Base-by-base conservation (phyloP, 2,113 vertebrate species). In the Helogale parvula region DNA sequence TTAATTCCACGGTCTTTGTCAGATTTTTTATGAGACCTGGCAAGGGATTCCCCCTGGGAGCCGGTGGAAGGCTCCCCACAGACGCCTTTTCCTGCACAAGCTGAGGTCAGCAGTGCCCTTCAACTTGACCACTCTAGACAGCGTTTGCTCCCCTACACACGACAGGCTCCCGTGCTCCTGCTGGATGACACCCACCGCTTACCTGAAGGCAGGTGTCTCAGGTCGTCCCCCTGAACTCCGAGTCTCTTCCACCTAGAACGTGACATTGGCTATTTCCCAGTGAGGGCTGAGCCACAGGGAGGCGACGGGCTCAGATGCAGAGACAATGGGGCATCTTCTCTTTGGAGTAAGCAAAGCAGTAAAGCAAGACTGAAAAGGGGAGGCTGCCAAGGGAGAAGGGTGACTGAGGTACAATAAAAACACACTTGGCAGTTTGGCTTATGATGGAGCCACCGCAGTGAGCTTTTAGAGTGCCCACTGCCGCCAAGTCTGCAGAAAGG, bases 131-230 rank as follows among this genome's bases (percentile, higher is more conserved):
- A 3, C n/a, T 81, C 7, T 1, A 29, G 4, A 41, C 38, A n/a
- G 15, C 1, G 1, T 4, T 4, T 10, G 27, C 25, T 2, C 0
- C 5, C 52, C 19, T 33, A 35, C 1, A 2, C 60, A 12, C 41
- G 0, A 4, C 0, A 6, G 15, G 41, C 3, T 63, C 16, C 6
- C 0, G 9, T 1, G 5, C 11, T 81, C 5, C 19, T 17, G 0
- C 15, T 0, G 0, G 29, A 7, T 9, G 3, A 3, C 11, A 6
- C 50, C 19, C 17, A 10, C 21, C 0, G 0, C 63, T 69, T 2
- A 57, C 25, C 9, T 27, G 52, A n/a, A 0, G 1, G 10, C 63
- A 13, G 21, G 7, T 0, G 0, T 29, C 63, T n/a, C 60, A 68
- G 57, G 9, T 7, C 2, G 3, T 7, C 1, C 7, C 47, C 84